Conservation (phyloP, 2,888 invertebrate species). For the Cepaea hortensis region DNA sequence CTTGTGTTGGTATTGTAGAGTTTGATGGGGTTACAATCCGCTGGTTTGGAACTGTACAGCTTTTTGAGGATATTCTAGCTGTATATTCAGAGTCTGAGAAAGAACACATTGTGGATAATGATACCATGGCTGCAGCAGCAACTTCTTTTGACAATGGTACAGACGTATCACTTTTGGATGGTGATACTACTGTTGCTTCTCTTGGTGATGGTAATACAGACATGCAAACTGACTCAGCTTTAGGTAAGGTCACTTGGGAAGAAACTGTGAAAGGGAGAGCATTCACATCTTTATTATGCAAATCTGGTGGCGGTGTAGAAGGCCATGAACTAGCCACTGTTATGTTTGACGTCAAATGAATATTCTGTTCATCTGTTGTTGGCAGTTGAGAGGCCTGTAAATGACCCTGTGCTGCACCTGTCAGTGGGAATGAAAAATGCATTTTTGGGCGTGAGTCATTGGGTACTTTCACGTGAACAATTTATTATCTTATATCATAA, state of each 20-base stretch:
- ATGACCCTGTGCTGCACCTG: neutral
- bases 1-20: neutral
- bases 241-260: neutral
- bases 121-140: slow-evolving; percentile 45
- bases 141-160: slow-evolving; percentile 36
- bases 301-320: neutral
- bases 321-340: neutral
- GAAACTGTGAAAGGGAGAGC: neutral
- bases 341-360: neutral
- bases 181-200: neutral
- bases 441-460: neutral
- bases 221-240: neutral
- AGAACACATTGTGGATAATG: slow-evolving; percentile 13
- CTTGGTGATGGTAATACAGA: neutral
- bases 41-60: neutral
- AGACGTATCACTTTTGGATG: neutral
- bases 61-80: neutral
- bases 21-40: neutral
- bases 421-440: neutral
- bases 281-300: neutral
- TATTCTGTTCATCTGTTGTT: neutral
- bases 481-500: too few relatives aligned
- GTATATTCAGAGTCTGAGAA: neutral
- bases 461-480: neutral
- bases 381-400: neutral